A percentile compares a stretch with the other conserved stretches of the same genome.
These are phyloP conservation scores for Brachyptera putata DNA, from an alignment of 2,888 invertebrate genomes.

Conservation along the genomic window DNA sequence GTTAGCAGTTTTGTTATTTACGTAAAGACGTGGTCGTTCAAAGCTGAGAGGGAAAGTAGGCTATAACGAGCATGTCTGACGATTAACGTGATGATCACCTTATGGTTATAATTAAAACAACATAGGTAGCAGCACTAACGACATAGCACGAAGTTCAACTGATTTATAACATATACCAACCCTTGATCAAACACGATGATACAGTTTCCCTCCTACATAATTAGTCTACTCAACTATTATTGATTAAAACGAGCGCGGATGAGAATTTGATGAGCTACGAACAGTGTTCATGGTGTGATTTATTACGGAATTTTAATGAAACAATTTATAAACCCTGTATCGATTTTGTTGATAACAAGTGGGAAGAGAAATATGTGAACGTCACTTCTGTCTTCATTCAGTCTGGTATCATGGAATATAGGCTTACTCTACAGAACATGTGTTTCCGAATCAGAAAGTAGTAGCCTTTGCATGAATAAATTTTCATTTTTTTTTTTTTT, in stretches of 20 bases:
- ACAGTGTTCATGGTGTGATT: neutral
- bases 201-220: conserved; percentile 1
- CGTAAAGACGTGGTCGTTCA: conserved; percentile 11
- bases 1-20: conserved; percentile 8
- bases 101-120: conserved; percentile 9
- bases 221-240: conserved; percentile 15
- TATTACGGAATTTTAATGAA: too few relatives aligned
- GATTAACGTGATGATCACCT: neutral
- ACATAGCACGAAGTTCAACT: neutral
- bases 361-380: too few relatives aligned
- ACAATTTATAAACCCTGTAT: too few relatives aligned
- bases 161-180: neutral
- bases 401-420: too few relatives aligned
- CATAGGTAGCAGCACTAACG: conserved; percentile 1
- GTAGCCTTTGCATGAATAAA: too few relatives aligned
- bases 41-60: neutral
- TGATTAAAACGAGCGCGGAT: neutral
- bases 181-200: conserved; percentile 18
- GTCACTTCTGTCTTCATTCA: too few relatives aligned
- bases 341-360: too few relatives aligned
- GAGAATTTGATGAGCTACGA: neutral
- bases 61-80: neutral
- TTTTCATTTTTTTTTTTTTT: too few relatives aligned
- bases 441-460: too few relatives aligned
- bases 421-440: too few relatives aligned